phyloP scores from a whole-genome alignment of 2,888 invertebrate species.

The Pasiphila rectangulata region DNA sequence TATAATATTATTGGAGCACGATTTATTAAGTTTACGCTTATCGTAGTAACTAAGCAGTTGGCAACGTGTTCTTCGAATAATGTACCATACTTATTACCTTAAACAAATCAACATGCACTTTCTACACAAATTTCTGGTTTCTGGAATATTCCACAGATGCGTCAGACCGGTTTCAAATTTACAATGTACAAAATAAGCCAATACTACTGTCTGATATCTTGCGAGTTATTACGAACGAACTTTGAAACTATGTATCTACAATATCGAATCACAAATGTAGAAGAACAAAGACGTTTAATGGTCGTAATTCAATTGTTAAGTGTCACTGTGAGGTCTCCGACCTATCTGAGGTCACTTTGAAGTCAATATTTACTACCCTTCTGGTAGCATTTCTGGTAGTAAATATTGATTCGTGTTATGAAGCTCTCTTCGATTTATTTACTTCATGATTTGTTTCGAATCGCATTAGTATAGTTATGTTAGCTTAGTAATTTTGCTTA shows the following conservation, averaged over 20 bases:
- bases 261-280: slow-evolving; percentile 20
- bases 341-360: slow-evolving; percentile 42
- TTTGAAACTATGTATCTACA: slow-evolving; percentile 32
- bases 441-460: too few species aligned
- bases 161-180: slow-evolving; percentile 2
- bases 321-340: slow-evolving; percentile 42
- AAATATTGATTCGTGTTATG: neutral
- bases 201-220: slow-evolving; percentile 28
- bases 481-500: too few species aligned
- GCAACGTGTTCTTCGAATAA: slow-evolving; percentile 6
- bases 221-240: slow-evolving; percentile 38
- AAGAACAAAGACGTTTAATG: slow-evolving; percentile 40
- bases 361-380: too few species aligned
- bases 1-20: too few species aligned
- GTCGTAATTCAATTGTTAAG: slow-evolving; percentile 34
- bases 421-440: neutral
- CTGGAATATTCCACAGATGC: slow-evolving; percentile 4
- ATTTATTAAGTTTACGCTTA: too few species aligned
- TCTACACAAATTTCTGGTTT: slow-evolving; percentile 1
- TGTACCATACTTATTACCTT: slow-evolving; percentile 1
- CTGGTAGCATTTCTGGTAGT: neutral
- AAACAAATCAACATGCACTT: slow-evolving; percentile 4
- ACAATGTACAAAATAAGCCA: slow-evolving; percentile 1
- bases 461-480: too few species aligned
- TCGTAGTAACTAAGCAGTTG: too few species aligned